Conservation (phyloP, 2,113 vertebrate genomes). For the Romanogobio albipinnatus region DNA sequence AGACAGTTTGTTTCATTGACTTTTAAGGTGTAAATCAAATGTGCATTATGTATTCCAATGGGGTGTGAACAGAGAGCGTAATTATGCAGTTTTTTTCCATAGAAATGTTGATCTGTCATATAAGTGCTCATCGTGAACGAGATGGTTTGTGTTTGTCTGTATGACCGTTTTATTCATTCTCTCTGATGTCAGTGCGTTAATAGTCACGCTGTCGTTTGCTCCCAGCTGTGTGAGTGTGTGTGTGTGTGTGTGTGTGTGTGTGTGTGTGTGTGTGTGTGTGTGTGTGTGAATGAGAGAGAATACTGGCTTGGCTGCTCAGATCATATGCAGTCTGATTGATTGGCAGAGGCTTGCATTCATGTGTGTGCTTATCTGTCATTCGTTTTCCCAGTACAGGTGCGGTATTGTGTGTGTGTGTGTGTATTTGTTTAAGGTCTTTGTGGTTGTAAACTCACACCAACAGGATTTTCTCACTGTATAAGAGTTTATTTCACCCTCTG, state of each 20-base stretch:
- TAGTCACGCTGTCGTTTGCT: background rate
- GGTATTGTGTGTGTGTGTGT: slow-evolving; percentile 8
- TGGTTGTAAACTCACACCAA: background rate
- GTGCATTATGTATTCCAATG: background rate
- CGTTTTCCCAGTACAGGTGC: background rate
- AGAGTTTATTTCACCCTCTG: background rate
- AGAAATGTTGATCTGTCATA: background rate
- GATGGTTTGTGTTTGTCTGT: background rate
- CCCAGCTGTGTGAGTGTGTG: background rate
- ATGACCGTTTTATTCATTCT: background rate
- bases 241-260: background rate
- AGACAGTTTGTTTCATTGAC: background rate
- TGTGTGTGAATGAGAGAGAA: background rate
- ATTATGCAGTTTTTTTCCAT: background rate
- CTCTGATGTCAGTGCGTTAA: background rate
- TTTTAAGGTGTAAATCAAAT: slow-evolving; percentile 3
- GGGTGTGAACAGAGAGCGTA: background rate
- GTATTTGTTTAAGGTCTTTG: background rate
- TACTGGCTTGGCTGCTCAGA: slow-evolving; percentile 1
- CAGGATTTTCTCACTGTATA: slow-evolving; percentile 2
- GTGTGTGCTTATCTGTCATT: background rate
- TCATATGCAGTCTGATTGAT: background rate
- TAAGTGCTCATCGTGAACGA: background rate
- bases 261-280: background rate
- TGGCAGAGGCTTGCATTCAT: background rate